These are phyloP conservation scores for Saccopteryx bilineata DNA, from an alignment of 2,113 vertebrate species.

Conservation along the genomic window DNA sequence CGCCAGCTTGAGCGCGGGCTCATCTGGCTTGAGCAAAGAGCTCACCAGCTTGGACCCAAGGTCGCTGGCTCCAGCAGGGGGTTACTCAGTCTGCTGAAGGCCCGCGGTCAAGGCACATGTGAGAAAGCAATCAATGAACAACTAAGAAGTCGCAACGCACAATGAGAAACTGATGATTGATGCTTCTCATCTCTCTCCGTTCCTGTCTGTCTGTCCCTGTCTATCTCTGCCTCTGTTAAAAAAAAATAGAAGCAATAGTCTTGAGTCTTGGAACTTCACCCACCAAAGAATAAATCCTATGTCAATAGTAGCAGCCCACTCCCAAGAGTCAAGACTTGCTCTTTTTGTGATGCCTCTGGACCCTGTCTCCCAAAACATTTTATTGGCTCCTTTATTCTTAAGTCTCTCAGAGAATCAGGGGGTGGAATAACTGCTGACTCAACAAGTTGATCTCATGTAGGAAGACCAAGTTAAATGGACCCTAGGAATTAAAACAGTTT, in stretches of 20 bases:
- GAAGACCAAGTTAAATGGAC: constrained; percentile 19
- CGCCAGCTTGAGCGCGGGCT: too few species aligned
- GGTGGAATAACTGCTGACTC: neutral
- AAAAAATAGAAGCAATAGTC: neutral
- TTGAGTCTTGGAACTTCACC: neutral
- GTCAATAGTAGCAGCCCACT: neutral
- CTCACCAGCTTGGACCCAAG: too few species aligned
- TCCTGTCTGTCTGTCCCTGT: too few species aligned
- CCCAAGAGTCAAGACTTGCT: neutral
- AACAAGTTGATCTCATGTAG: neutral
- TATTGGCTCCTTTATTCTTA: constrained; percentile 4
- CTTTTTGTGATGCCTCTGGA: neutral
- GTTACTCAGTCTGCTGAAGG: too few species aligned
- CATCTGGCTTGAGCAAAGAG: too few species aligned
- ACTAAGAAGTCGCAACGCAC: too few species aligned
- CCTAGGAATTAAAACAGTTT: neutral
- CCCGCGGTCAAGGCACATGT: too few species aligned
- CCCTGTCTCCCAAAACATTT: neutral
- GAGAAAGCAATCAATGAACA: too few species aligned
- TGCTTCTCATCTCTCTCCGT: too few species aligned
- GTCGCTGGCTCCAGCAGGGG: too few species aligned
- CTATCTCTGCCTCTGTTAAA: too few species aligned
- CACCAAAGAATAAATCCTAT: neutral
- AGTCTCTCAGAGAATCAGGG: neutral
- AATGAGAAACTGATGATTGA: too few species aligned